Evolutionary conservation across 2,113 vertebrate genomes (phyloP).

Genomic region (Propithecus coquereli): DNA sequence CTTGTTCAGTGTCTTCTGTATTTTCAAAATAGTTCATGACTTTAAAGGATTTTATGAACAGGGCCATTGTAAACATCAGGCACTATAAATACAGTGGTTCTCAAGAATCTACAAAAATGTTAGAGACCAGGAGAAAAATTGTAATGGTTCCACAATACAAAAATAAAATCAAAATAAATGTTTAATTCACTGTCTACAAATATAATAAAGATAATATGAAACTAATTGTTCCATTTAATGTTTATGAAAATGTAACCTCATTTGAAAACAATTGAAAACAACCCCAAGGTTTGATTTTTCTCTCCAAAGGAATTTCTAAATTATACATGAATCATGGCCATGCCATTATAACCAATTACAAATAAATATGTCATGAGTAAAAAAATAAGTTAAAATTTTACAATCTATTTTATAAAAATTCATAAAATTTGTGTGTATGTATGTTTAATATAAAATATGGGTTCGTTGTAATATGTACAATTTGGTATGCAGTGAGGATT

Average conservation of each 20-base stretch:
- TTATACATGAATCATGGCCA: not conserved
- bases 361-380: not conserved
- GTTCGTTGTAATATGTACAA: not conserved
- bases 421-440: not conserved
- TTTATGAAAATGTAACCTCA: not conserved
- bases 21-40: slow-evolving; percentile 11
- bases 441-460: not conserved
- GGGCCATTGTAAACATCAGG: not conserved
- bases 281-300: slow-evolving; percentile 6
- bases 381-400: not conserved
- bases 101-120: slow-evolving; percentile 1
- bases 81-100: not conserved
- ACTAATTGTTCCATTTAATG: slow-evolving; percentile 19
- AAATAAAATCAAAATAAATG: slow-evolving; percentile 36
- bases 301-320: slow-evolving; percentile 28
- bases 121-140: not conserved
- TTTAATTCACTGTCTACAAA: not conserved
- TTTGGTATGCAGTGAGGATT: not conserved
- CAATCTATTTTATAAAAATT: slow-evolving; percentile 36
- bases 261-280: not conserved
- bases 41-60: not conserved
- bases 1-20: not conserved
- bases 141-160: not conserved
- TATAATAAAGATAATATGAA: not conserved
- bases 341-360: not conserved